Conservation (phyloP, 2,888 invertebrate species). For the Nipponacmea schrenckii region DNA sequence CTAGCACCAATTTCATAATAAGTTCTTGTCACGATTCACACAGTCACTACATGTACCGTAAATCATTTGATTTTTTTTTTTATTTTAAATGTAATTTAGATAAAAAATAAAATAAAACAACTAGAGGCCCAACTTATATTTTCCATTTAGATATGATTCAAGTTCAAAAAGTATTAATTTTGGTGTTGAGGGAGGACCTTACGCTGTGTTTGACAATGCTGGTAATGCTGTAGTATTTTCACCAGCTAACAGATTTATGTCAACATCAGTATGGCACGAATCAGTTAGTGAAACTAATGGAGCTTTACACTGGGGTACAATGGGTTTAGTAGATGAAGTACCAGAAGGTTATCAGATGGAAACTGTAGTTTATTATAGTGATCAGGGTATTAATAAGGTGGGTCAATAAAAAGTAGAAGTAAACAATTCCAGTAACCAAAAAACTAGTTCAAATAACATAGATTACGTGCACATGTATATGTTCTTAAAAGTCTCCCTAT, state of each 20-base stretch:
- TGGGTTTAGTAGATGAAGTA: not conserved
- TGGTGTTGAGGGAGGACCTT: not conserved
- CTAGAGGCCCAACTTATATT: too few species aligned
- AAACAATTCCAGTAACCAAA: too few species aligned
- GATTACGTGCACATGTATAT: too few species aligned
- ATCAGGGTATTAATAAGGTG: not conserved
- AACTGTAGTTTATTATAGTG: not conserved
- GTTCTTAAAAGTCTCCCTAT: not conserved
- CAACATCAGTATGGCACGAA: not conserved
- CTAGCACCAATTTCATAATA: too few species aligned
- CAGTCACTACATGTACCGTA: too few species aligned
- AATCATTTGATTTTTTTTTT: too few species aligned
- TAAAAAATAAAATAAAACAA: too few species aligned
- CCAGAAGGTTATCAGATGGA: not conserved
- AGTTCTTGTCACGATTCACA: too few species aligned
- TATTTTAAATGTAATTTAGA: too few species aligned
- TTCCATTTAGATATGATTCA: not conserved
- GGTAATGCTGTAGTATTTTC: not conserved
- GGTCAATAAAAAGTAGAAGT: too few species aligned
- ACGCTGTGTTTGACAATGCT: not conserved
- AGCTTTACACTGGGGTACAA: not conserved
- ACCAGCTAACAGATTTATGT: not conserved
- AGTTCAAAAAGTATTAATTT: not conserved
- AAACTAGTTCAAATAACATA: too few species aligned
- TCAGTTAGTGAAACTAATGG: conserved; percentile 20